Evolutionary conservation across 2,113 vertebrate species (phyloP).

Genomic region (Cavia aperea): DNA sequence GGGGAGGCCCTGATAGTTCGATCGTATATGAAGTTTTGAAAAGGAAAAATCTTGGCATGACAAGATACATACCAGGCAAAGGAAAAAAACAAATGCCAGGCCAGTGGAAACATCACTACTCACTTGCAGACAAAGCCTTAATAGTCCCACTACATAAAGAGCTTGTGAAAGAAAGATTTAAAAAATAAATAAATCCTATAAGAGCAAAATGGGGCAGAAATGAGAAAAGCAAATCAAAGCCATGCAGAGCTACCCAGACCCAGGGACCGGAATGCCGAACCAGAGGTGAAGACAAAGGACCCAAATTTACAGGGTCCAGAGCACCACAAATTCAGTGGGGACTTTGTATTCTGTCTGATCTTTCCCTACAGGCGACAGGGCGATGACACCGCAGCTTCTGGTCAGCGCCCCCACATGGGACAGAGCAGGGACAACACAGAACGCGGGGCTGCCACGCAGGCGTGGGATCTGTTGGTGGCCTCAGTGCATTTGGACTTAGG

Average conservation of each 20-base stretch:
- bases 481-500: background rate
- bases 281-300: background rate
- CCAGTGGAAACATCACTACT: background rate
- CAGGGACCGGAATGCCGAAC: background rate
- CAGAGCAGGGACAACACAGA: background rate
- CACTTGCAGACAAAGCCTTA: background rate
- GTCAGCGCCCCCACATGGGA: rapidly evolving
- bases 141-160: background rate
- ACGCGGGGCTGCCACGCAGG: background rate
- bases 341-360: background rate
- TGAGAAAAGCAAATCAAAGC: background rate
- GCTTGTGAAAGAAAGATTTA: background rate
- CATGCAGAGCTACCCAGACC: background rate
- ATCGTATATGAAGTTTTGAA: background rate
- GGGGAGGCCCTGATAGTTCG: background rate
- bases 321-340: background rate
- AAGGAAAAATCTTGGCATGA: background rate
- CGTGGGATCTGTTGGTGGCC: background rate
- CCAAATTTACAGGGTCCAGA: background rate
- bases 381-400: background rate
- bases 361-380: background rate
- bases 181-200: background rate
- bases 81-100: background rate
- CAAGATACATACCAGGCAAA: background rate
- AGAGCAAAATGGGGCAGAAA: background rate